phyloP scores from a whole-genome alignment of 2,888 invertebrate genomes.

The Scaptomyza reducta region DNA sequence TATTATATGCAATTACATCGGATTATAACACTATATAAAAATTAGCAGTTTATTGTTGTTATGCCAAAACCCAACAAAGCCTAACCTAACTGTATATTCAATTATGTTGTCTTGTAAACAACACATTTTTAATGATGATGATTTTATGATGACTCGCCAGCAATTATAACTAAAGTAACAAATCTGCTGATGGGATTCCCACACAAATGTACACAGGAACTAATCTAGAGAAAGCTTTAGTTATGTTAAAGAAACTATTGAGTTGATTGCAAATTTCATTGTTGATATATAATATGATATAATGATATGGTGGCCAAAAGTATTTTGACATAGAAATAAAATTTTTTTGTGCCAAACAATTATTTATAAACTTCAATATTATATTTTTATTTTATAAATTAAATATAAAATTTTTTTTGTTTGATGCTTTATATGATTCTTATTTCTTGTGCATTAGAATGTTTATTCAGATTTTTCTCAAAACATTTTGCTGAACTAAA shows the following conservation, averaged over 20 bases:
- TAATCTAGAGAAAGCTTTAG: neutral
- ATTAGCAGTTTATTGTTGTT: neutral
- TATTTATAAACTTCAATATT: too few relatives aligned
- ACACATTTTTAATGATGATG: neutral
- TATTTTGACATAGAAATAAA: neutral
- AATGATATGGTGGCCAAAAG: neutral
- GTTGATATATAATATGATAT: neutral
- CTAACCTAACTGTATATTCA: conserved; percentile 1
- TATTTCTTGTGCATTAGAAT: too few relatives aligned
- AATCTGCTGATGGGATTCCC: neutral
- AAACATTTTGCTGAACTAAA: neutral
- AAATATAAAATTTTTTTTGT: neutral
- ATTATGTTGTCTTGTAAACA: conserved; percentile 1
- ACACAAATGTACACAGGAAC: neutral
- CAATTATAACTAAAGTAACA: neutral
- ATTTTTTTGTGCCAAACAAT: too few relatives aligned
- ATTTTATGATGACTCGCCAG: neutral
- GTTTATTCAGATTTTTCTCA: too few relatives aligned
- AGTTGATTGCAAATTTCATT: neutral
- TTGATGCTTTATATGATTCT: too few relatives aligned
- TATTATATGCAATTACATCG: neutral
- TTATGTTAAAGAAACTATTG: neutral
- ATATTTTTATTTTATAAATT: neutral
- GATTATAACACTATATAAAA: neutral
- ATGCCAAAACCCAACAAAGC: conserved; percentile 5